Base-by-base conservation (phyloP, 2,113 vertebrate species). In the Muscicapa adusta region DNA sequence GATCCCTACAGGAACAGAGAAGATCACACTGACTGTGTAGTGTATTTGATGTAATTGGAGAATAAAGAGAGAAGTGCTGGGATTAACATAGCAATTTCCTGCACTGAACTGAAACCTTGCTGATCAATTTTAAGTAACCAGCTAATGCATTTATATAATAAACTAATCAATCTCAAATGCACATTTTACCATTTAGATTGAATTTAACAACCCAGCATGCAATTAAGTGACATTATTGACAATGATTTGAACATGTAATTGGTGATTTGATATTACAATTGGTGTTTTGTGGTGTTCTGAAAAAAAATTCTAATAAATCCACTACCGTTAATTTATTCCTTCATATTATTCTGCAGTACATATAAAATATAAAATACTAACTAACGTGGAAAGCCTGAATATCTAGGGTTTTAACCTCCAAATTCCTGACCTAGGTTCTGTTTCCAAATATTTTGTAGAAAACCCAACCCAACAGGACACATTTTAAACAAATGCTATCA, bases 161-260 rank as follows among this genome's bases (percentile, higher is more conserved):
- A 96, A 94, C 76, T 92, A 94, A 96, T 96, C 96, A 91, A 95
- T 97, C 70, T 94, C 91, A 95, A 94, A 93, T 82, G 51, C 48
- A 67, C 84, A 84, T 91, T 87, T 86, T 91, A 85, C 33, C 36
- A 85, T 94, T 92, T 94, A 62, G 77, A 72, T 73, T 96, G 62
- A 96, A 95, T 93, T 92, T 94, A 96, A 91, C 87, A 93, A n/a
- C 29, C 20, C 70, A 79, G n/a, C 45, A 51, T 89, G 56, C 61
- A 94, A 94, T 94, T 95, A 95, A 89, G 26, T 77, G 54, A 76
- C 40, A 91, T 78, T 85, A 85, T 76, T 96, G 85, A 94, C 77
- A 88, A 56, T 50, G 18, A 12, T 85, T 91, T 92, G 63, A 94
- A 92, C 33, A 68, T 56, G 22, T 70, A 96, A 93, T 86, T 89